Evolutionary conservation across 2,888 invertebrate species (phyloP).

Genomic region (Therioaphis trifolii): DNA sequence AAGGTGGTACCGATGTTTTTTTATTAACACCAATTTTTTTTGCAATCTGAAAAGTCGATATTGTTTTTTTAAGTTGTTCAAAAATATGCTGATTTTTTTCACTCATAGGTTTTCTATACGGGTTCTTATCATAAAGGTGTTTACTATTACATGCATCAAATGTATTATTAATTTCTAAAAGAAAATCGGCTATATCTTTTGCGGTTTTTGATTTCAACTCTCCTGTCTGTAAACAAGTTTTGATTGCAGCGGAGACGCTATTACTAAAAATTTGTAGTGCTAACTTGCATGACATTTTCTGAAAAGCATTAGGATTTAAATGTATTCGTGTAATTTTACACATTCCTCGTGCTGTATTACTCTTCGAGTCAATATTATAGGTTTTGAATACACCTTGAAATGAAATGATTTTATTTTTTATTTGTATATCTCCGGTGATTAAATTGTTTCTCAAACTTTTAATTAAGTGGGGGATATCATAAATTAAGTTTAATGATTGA

Average conservation of each 20-base stretch:
- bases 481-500: conserved; percentile 61
- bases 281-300: conserved; percentile 65
- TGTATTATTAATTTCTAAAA: conserved; percentile 50
- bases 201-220: conserved; percentile 62
- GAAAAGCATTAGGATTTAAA: conserved; percentile 65
- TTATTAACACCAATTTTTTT: conserved; percentile 60
- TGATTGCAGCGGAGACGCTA: conserved; percentile 64
- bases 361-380: conserved; percentile 62
- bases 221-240: conserved; percentile 64
- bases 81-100: conserved; percentile 10
- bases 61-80: background rate
- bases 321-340: conserved; percentile 65
- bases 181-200: conserved; percentile 64
- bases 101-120: conserved; percentile 63
- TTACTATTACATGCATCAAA: conserved; percentile 66
- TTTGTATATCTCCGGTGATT: too few relatives aligned
- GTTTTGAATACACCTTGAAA: conserved; percentile 64
- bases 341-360: conserved; percentile 64
- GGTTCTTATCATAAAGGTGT: conserved; percentile 61
- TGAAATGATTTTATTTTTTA: too few relatives aligned
- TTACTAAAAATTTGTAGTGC: conserved; percentile 66
- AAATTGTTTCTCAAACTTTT: too few relatives aligned
- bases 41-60: background rate
- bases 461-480: too few relatives aligned
- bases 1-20: conserved; percentile 64